Evolutionary conservation across 92 coral and sea anemone genomes (phyloP), one percentile per base, ranked within the genome.

Genomic region (Palythoa heliodiscus): DNA sequence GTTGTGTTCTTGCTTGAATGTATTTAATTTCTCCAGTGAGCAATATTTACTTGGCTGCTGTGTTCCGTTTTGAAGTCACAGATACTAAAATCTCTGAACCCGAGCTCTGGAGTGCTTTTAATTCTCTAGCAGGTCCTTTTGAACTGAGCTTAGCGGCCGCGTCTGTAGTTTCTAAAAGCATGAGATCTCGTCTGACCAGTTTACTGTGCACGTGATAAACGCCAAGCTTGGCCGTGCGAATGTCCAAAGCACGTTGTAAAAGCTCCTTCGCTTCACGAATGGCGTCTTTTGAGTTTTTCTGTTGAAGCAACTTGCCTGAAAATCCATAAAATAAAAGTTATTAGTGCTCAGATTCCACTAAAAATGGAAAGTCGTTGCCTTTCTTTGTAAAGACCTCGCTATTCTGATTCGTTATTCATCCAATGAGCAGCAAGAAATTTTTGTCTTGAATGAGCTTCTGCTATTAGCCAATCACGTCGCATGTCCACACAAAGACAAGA

Each of bases 191-290:
- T 86, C 99, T 91, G 70, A 93, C 89, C 12, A 89, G 81, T 76
- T 95, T 95, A 70, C 97, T 91, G 1, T 90, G 73, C 74, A 73
- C 71, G 87, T 97, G 96, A 82, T 97, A 93, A 40, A 95, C 95
- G 11, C 99, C 99, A 40, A 94, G 89, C 67, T 93, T 87, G 68
- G 94, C 77, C 22, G 99, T 89, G 20, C 93, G 92, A 58, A 97
- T 97, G 87, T 97, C 99, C 9, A 97, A 82, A 29, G 99, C 94
- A 7, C 98, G 91, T 82, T 97, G 98, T 9, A 91, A 88, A 24
- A 91, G 90, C 57, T 84, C 76, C 57, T 92, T 91, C 23, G 94
- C 95, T 77, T 97, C 99, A 53, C 77, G 87, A 60, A 86, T 88
- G 4, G 97, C 86, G 73, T 94, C 99, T 82, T 93, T 93, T 11